Percentiles rank a stretch among this genome's conserved stretches.
These are phyloP conservation scores for Macaca fascicularis DNA, from an alignment of 2,113 vertebrate genomes.

Conservation along the genomic window T2T-MFA8v1.1 NC_088380.1:129028001-129028500, in stretches of 20 bases:
- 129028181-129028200: not conserved
- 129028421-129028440: slow-evolving; percentile 48
- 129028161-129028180: not conserved
- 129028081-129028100: not conserved
- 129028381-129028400: slow-evolving; percentile 25
- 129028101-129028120: slow-evolving; percentile 25
- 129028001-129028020: not conserved
- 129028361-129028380: not conserved
- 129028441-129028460: slow-evolving; percentile 27
- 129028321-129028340: not conserved
- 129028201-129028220: not conserved
- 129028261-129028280: not conserved
- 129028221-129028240: not conserved
- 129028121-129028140: not conserved
- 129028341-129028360: not conserved
- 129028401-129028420: slow-evolving; percentile 14
- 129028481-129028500: slow-evolving; percentile 31
- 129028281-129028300: slow-evolving; percentile 2
- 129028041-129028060: not conserved
- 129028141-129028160: not conserved
- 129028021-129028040: not conserved
- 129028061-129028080: not conserved
- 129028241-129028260: not conserved
- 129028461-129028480: slow-evolving; percentile 52
- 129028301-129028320: not conserved